phyloP scores from a whole-genome alignment of 2,797 vertebrate genomes.

The Coccyzus lansbergi region DNA sequence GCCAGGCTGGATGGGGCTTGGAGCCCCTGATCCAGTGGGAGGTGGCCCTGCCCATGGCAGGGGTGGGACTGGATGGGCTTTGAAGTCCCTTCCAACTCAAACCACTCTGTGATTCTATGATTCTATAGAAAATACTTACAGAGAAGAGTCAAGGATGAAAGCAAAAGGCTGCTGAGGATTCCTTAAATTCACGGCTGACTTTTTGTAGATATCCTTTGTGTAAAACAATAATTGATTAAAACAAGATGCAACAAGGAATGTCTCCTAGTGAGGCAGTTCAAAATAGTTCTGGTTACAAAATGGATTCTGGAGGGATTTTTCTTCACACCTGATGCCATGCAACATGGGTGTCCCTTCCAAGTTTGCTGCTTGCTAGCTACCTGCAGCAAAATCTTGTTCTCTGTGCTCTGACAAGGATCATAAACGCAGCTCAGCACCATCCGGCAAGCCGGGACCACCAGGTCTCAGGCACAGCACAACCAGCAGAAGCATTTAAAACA shows the following conservation, averaged over 20 bases:
- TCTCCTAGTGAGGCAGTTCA: background rate
- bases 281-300: background rate
- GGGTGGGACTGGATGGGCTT: too few species aligned
- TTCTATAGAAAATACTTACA: background rate
- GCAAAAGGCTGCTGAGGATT: background rate
- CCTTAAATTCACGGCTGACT: background rate
- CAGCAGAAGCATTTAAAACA: background rate
- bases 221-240: background rate
- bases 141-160: background rate
- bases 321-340: accelerated
- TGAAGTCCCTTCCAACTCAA: too few species aligned
- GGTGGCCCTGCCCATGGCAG: too few species aligned
- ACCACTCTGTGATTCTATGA: too few species aligned
- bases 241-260: background rate
- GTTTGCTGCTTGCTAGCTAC: background rate
- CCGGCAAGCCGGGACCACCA: background rate
- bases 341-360: background rate
- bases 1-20: too few species aligned
- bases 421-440: background rate
- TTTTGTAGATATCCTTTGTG: background rate
- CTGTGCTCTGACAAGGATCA: background rate
- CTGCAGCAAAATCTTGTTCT: background rate
- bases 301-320: background rate
- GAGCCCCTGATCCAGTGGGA: too few species aligned
- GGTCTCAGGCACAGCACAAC: background rate